Evolutionary conservation across 2,113 vertebrate genomes (phyloP), one percentile per base, ranked within the genome.

Genomic region (Thalassoma bifasciatum): DNA sequence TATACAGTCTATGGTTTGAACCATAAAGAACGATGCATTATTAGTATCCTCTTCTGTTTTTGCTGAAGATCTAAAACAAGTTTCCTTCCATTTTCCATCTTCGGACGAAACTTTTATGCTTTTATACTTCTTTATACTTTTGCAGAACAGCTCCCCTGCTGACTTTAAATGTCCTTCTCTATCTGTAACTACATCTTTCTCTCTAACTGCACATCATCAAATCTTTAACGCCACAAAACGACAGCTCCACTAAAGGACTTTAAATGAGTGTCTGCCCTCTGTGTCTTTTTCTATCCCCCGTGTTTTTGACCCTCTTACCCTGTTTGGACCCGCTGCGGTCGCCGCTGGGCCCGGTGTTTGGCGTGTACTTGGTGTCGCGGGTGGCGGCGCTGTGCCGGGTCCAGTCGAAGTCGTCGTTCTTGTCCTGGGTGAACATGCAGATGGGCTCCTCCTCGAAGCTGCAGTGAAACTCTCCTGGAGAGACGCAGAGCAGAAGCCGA

Each of bases 381-480:
- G 96, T 98, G 81, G 96, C 96, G 5, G 98, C 97, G 75, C 97
- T 99, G 82, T 99, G 98, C n/a, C 97, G 94, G 0, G 96, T 98
- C 98, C 98, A 99, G 86, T 99, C 97, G 30, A 99, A 99, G 64
- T 97, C 96, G 69, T 99, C 98, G 1, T 95, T 96, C 79, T 97
- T 96, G 10, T 99, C 98, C 93, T 99, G 98, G 2, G 95, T 97
- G 91, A 99, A 99, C 69, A 97, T 95, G 91, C 98, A 99, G 85
- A 99, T 96, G 37, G 97, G 96, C 44, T 97, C 95, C 8, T 99
- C 97, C 92, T 99, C 98, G 59, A 99, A 99, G 69, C 96, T 96
- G 63, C 98, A 99, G 89, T 97, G 96, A 93, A 99, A 99, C 92
- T 99, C 97, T 81, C 96, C 98, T 99, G 92, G 70, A n/a, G 60